These are phyloP conservation scores for Callinectes sapidus DNA, from an alignment of 2,888 invertebrate species.

Conservation along the genomic window DNA sequence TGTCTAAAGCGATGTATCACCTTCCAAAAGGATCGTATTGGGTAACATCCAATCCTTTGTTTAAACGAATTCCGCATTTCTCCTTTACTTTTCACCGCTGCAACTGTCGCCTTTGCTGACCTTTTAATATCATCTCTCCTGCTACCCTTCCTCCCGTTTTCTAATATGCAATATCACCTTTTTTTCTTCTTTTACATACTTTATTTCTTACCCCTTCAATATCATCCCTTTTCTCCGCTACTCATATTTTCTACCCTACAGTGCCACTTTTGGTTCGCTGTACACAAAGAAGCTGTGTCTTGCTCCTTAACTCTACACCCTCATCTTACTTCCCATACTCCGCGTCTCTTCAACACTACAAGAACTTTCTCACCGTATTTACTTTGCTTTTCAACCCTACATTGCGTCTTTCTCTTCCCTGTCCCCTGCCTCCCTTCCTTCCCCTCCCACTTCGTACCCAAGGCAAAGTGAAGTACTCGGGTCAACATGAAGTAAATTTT, in stretches of 20 bases:
- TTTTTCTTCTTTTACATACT: too few species aligned
- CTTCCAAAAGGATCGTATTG: slow-evolving; percentile 6
- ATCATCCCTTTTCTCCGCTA: too few species aligned
- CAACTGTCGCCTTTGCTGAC: not conserved
- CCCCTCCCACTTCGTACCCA: not conserved
- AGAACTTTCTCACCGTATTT: too few species aligned
- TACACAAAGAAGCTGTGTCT: not conserved
- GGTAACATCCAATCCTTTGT: slow-evolving; percentile 9
- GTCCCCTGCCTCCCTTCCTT: not conserved
- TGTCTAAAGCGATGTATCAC: not conserved
- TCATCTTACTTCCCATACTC: too few species aligned
- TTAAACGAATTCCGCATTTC: not conserved
- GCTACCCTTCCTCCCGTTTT: not conserved
- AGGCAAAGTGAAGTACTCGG: not conserved
- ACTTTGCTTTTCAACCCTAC: too few species aligned
- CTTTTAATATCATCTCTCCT: not conserved
- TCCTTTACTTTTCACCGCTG: not conserved
- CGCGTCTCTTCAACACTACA: too few species aligned
- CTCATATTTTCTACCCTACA: too few species aligned
- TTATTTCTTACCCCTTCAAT: too few species aligned
- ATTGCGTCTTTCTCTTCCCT: too few species aligned
- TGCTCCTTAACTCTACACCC: not conserved
- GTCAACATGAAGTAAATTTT: not conserved
- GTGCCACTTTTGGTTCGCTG: too few species aligned
- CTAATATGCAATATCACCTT: not conserved